phyloP scores from a whole-genome alignment of 2,888 invertebrate species.

The Falcaria lacertinaria region DNA sequence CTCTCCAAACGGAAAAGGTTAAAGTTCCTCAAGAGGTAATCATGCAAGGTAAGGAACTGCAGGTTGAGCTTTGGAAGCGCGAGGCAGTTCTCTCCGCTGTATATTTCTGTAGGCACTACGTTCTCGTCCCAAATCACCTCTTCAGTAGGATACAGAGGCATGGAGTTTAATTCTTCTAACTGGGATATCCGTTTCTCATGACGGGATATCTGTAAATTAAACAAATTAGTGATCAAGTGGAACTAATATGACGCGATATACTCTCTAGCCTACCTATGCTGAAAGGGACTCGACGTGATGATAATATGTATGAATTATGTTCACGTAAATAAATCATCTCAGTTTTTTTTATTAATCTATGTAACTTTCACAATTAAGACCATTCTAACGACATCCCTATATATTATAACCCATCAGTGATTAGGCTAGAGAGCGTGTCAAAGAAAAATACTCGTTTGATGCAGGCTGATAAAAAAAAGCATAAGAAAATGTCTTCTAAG shows the following conservation, averaged over 20 bases:
- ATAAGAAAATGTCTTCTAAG: too few relatives aligned
- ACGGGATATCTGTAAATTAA: slow-evolving; percentile 81
- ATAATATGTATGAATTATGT: too few relatives aligned
- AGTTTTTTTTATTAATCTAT: too few relatives aligned
- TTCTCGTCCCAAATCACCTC: slow-evolving; percentile 99
- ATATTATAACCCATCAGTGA: too few relatives aligned
- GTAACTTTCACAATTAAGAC: too few relatives aligned
- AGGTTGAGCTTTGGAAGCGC: slow-evolving; percentile 98
- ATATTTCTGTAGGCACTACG: slow-evolving; percentile 98
- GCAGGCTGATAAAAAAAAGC: too few relatives aligned
- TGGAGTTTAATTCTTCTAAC: slow-evolving; percentile 95
- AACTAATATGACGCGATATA: slow-evolving; percentile 3
- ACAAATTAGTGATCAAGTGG: background rate
- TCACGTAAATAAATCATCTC: too few relatives aligned
- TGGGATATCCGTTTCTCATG: slow-evolving; percentile 95
- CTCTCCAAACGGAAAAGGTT: slow-evolving; percentile 98
- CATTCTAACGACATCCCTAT: too few relatives aligned
- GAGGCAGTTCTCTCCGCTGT: slow-evolving; percentile 96
- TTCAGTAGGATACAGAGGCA: slow-evolving; percentile 99
- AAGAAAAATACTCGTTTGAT: too few relatives aligned
- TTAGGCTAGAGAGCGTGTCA: too few relatives aligned
- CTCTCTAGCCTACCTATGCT: too few relatives aligned
- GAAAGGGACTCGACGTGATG: too few relatives aligned
- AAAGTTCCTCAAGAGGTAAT: slow-evolving; percentile 98
- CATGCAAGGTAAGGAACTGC: slow-evolving; percentile 98